These are phyloP conservation scores for Pseudopleuronectes americanus DNA, from an alignment of 2,797 vertebrate genomes.

Conservation along the genomic window DNA sequence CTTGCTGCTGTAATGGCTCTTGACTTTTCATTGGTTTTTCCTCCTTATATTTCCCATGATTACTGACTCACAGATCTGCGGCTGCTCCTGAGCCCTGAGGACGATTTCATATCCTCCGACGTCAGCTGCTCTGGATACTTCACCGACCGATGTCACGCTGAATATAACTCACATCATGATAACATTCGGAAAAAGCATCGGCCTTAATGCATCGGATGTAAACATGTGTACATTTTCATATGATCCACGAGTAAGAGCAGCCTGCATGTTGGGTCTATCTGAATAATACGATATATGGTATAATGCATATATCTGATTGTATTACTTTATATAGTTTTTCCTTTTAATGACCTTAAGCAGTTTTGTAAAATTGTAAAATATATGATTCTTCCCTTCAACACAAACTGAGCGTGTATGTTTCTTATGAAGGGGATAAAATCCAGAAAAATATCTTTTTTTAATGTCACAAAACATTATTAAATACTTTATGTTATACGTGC, in stretches of 20 bases:
- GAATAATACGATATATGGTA: no score
- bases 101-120: constrained; percentile 33
- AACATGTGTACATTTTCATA: background rate
- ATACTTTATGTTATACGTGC: no score
- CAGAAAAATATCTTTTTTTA: no score
- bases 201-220: constrained; percentile 1
- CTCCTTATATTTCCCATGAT: constrained; percentile 31
- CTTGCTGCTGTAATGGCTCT: constrained; percentile 33
- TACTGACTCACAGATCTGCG: constrained; percentile 27
- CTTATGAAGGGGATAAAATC: no score
- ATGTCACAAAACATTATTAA: no score
- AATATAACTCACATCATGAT: constrained; percentile 35
- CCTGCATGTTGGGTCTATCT: background rate
- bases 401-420: no score
- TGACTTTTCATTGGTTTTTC: constrained; percentile 40
- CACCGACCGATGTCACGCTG: background rate
- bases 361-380: background rate
- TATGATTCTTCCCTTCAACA: no score
- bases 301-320: no score
- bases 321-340: no score
- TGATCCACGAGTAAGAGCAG: background rate
- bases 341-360: no score
- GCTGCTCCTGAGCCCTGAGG: constrained; percentile 23
- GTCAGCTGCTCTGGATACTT: constrained; percentile 7
- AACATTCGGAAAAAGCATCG: constrained; percentile 8